Base-by-base conservation (phyloP, 2,797 vertebrate genomes). In the Chiroxiphia lanceolata region DNA sequence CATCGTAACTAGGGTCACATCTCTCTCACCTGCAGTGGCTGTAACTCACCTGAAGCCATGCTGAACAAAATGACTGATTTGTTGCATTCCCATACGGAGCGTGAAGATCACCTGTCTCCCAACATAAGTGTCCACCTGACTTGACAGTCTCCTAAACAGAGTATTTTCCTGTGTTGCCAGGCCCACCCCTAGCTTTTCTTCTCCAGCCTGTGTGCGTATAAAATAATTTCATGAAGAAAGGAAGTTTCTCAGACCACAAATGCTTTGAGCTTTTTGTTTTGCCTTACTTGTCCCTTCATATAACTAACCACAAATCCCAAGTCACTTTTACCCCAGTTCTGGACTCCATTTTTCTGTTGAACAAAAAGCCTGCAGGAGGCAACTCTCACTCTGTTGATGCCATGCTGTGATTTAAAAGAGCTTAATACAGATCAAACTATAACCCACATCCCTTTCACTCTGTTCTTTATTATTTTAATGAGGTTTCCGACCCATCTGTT, bases 391-490 rank as follows among this genome's bases (percentile, higher is more conserved):
- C 67, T 9, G 1, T 9, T 87, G 78, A 68, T 68, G 72, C 21
- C 29, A 61, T 68, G 36, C 56, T 90, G 60, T 67, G 68, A 87
- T 87, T 90, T 89, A 74, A 65, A 93, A 90, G 56, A 71, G 50
- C 61, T 91, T 83, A 91, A 91, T 69, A 88, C 54, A 90, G 45
- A 77, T 50, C 71, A 70, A 87, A 78, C 64, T 83, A 68, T 89
- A 92, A 77, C 78, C 33, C 38, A 7, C 27, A 83, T 47, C 42
- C 53, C 63, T 85, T 75, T 78, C 34, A 53, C 15, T 93, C 34
- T 51, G 19, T 42, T 89, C 77, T 96, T 94, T 71, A 80, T 89
- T 67, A 89, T 80, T 95, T 94, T 83, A 89, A 82, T 92, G 89
- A 94, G 64, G 33, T 84, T 95, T 96, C 82, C 8, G 0, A 78